Conservation (phyloP, 2,888 invertebrate species). For the Agrilus biguttatus region DNA sequence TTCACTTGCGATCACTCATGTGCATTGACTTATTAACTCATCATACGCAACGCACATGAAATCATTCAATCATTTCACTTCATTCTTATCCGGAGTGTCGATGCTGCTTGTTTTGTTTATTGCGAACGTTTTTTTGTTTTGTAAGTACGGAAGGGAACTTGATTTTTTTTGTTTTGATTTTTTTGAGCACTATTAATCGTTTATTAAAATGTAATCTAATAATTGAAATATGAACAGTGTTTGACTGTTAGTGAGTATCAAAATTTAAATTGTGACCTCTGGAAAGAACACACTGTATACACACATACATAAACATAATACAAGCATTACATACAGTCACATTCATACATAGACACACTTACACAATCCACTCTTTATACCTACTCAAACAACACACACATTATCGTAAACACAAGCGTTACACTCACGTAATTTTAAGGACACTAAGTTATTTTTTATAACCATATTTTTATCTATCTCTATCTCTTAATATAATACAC, state of each 20-base stretch:
- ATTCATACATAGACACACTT: conserved; percentile 15
- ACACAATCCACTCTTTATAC: conserved; percentile 14
- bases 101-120: neutral
- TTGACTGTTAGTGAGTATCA: neutral
- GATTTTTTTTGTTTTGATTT: too few relatives aligned
- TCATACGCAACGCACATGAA: neutral
- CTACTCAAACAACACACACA: conserved; percentile 12
- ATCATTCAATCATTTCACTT: too few relatives aligned
- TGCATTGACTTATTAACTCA: neutral
- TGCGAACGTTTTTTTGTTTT: neutral
- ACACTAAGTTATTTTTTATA: conserved; percentile 13
- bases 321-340: neutral
- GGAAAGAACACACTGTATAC: conserved; percentile 9
- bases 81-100: too few relatives aligned
- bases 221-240: neutral
- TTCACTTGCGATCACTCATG: neutral
- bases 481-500: conserved; percentile 15
- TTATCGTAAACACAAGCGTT: conserved; percentile 10
- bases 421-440: too few relatives aligned
- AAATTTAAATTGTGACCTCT: conserved; percentile 2
- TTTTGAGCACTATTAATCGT: too few relatives aligned
- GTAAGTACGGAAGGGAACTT: too few relatives aligned
- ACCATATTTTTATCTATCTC: conserved; percentile 10
- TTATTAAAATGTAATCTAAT: too few relatives aligned
- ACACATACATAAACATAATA: conserved; percentile 7